Conservation (phyloP, 2,888 invertebrate genomes). For the Plebejus melissa region DNA sequence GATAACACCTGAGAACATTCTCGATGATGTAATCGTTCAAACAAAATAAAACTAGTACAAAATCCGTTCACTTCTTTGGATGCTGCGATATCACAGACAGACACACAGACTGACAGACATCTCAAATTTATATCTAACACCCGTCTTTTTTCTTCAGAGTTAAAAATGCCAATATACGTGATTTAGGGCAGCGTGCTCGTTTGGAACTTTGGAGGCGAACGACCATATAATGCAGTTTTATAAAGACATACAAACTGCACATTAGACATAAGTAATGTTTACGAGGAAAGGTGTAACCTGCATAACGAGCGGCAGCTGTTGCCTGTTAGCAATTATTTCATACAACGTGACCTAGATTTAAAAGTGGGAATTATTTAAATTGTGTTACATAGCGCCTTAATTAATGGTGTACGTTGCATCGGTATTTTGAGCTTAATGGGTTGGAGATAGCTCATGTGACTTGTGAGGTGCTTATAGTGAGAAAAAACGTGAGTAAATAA, state of each 20-base stretch:
- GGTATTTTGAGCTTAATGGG: not conserved
- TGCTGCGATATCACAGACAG: too few relatives aligned
- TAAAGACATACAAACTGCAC: conserved; percentile 15
- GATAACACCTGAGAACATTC: too few relatives aligned
- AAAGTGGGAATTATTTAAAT: conserved; percentile 27
- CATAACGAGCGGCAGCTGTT: conserved; percentile 19
- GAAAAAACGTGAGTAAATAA: too few relatives aligned
- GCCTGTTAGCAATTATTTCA: conserved; percentile 10
- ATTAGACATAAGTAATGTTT: conserved; percentile 16
- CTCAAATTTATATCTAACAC: too few relatives aligned
- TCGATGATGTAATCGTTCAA: too few relatives aligned
- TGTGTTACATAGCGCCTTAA: conserved; percentile 7
- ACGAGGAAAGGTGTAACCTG: conserved; percentile 1
- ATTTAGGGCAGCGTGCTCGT: not conserved
- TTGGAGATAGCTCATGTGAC: not conserved
- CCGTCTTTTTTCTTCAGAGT: too few relatives aligned
- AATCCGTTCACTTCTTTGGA: too few relatives aligned
- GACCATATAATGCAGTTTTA: conserved; percentile 11
- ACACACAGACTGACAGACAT: too few relatives aligned
- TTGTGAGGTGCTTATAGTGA: not conserved
- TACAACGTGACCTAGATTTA: conserved; percentile 25
- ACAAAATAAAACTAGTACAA: too few relatives aligned
- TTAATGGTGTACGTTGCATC: not conserved
- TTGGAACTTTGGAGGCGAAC: not conserved
- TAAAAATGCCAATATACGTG: not conserved